These are phyloP conservation scores for Acanthochromis polyacanthus DNA, from an alignment of 2,113 vertebrate genomes.

Conservation along the genomic window DNA sequence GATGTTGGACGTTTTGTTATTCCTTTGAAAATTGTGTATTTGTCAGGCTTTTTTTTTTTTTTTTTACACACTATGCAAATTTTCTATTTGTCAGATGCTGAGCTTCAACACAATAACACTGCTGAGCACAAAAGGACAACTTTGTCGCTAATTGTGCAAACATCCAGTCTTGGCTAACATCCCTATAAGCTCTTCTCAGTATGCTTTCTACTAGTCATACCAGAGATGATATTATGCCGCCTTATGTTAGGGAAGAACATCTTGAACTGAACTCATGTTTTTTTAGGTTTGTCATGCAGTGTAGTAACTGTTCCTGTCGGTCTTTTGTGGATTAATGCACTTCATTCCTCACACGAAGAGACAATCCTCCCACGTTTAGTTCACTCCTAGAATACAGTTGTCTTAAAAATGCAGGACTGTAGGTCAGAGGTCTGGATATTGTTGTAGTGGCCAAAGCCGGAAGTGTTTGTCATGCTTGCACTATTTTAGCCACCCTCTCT, in stretches of 20 bases:
- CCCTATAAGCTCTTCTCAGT: background rate
- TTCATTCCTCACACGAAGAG: background rate
- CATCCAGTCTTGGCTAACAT: background rate
- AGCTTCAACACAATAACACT: slow-evolving; percentile 14
- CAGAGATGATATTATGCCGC: background rate
- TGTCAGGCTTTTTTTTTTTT: background rate
- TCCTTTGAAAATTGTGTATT: background rate
- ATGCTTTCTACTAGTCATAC: too few relatives aligned
- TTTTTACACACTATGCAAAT: slow-evolving; percentile 20
- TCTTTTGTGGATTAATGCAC: background rate
- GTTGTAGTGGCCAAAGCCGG: background rate
- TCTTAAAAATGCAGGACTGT: background rate
- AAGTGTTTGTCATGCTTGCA: background rate
- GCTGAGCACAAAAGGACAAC: slow-evolving; percentile 4
- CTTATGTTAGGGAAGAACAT: background rate
- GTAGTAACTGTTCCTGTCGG: background rate
- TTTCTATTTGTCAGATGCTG: slow-evolving; percentile 8
- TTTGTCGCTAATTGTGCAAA: slow-evolving; percentile 20
- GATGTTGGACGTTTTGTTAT: background rate
- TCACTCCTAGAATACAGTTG: background rate
- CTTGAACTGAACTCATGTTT: background rate
- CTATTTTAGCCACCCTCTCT: background rate
- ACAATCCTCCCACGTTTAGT: slow-evolving; percentile 12
- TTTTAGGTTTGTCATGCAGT: background rate
- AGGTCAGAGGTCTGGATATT: slow-evolving; percentile 16